A percentile compares a stretch with the other conserved stretches of the same genome.
These are phyloP conservation scores for Cynoglossus semilaevis DNA, from an alignment of 2,113 vertebrate species.

Conservation along the genomic window DNA sequence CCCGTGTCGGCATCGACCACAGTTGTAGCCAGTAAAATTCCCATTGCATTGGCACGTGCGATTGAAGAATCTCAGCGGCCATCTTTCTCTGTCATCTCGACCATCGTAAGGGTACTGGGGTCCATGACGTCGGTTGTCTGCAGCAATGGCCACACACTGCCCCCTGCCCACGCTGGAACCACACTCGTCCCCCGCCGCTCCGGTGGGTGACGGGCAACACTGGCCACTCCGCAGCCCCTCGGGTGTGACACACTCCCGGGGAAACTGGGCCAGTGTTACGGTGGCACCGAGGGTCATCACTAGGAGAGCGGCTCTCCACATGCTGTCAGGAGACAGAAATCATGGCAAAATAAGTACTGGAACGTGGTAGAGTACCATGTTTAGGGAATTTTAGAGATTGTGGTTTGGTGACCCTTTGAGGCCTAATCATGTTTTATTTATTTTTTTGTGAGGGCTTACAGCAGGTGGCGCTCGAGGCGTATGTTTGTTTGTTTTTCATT, in stretches of 20 bases:
- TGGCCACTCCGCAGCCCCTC: slow-evolving; percentile 79
- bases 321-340: slow-evolving; percentile 25
- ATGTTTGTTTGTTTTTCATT: too few species aligned
- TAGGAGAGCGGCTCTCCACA: slow-evolving; percentile 43
- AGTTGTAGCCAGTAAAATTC: slow-evolving; percentile 88
- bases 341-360: too few species aligned
- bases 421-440: too few species aligned
- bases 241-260: slow-evolving; percentile 79
- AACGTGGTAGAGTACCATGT: too few species aligned
- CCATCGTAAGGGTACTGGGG: slow-evolving; percentile 89
- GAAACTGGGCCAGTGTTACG: slow-evolving; percentile 80
- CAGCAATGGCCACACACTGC: slow-evolving; percentile 77
- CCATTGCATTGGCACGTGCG: slow-evolving; percentile 86
- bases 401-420: too few species aligned
- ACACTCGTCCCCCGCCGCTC: slow-evolving; percentile 79
- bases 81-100: slow-evolving; percentile 87
- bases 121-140: slow-evolving; percentile 83
- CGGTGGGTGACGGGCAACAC: slow-evolving; percentile 86
- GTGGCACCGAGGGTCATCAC: slow-evolving; percentile 47
- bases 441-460: too few species aligned
- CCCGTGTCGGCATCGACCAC: slow-evolving; percentile 84
- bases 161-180: slow-evolving; percentile 84
- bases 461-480: too few species aligned
- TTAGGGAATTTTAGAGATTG: too few species aligned
- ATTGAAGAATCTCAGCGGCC: slow-evolving; percentile 92